Conservation (phyloP, 2,113 vertebrate species). For the Sigmodon hispidus region DNA sequence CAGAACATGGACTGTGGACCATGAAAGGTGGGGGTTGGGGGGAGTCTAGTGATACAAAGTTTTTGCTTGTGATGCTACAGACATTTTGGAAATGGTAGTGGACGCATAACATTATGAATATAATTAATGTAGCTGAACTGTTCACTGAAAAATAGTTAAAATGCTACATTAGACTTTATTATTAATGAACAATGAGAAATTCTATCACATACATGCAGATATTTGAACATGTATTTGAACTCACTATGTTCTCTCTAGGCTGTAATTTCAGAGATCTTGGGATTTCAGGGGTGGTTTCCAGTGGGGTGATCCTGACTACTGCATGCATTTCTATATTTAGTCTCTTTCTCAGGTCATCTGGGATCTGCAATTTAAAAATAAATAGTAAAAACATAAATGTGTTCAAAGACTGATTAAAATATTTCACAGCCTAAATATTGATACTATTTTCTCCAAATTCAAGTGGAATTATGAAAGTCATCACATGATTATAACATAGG, state of each 20-base stretch:
- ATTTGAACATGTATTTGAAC: slow-evolving; percentile 75
- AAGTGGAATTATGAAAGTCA: background rate
- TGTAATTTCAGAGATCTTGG: slow-evolving; percentile 89
- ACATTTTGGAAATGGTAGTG: background rate
- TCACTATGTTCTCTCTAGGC: slow-evolving; percentile 89
- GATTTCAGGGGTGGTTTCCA: slow-evolving; percentile 88
- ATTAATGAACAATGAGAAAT: slow-evolving; percentile 45
- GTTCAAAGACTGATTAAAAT: slow-evolving; percentile 30
- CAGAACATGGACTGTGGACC: background rate
- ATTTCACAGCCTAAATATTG: slow-evolving; percentile 48
- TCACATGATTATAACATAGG: background rate
- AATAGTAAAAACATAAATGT: slow-evolving; percentile 13
- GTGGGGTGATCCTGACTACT: slow-evolving; percentile 90
- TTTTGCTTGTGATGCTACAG: background rate
- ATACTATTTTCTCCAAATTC: background rate
- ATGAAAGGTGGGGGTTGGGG: background rate
- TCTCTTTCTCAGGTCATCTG: slow-evolving; percentile 86
- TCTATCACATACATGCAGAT: background rate
- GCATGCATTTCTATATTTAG: slow-evolving; percentile 89
- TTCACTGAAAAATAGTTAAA: slow-evolving; percentile 1
- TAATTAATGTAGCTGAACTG: background rate
- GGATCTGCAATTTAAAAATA: slow-evolving; percentile 89
- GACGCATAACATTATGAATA: background rate
- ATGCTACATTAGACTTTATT: background rate
- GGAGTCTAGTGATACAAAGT: background rate